Evolutionary conservation across 2,888 invertebrate species (phyloP).

Genomic region (Sesia apiformis): DNA sequence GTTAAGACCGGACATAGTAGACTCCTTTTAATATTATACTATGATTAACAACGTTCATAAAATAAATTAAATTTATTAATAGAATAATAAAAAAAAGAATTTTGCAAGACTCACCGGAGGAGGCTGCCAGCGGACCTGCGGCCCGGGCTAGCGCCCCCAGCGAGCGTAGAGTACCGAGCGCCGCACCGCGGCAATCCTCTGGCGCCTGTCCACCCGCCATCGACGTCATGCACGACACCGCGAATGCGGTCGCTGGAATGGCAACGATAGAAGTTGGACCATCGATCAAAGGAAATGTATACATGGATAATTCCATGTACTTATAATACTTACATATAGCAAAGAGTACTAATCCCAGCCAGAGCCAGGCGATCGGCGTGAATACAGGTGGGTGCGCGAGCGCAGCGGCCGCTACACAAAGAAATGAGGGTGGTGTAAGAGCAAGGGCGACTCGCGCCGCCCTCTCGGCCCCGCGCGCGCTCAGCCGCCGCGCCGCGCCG

Average conservation of each 20-base stretch:
- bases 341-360: constrained; percentile 89
- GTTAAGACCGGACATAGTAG: no score
- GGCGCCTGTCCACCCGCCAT: constrained; percentile 87
- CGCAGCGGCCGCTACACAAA: constrained; percentile 86
- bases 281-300: no score
- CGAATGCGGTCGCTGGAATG: constrained; percentile 86
- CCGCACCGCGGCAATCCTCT: constrained; percentile 89
- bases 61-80: no score
- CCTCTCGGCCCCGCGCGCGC: constrained; percentile 78
- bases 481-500: constrained; percentile 87
- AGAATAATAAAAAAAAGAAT: no score
- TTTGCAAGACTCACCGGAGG: constrained; percentile 75
- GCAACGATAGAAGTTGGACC: no score
- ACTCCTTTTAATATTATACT: no score
- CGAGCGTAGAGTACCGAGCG: constrained; percentile 95
- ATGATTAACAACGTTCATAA: no score
- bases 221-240: constrained; percentile 96
- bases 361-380: constrained; percentile 76
- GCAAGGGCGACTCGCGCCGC: constrained; percentile 85
- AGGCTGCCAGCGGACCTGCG: constrained; percentile 91
- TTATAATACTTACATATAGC: constrained; percentile 83
- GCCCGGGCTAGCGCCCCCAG: constrained; percentile 95
- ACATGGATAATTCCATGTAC: no score
- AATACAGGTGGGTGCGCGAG: constrained; percentile 36
- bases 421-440: constrained; percentile 89